phyloP scores from a whole-genome alignment of 2,113 vertebrate genomes.

The Peromyscus maniculatus region DNA sequence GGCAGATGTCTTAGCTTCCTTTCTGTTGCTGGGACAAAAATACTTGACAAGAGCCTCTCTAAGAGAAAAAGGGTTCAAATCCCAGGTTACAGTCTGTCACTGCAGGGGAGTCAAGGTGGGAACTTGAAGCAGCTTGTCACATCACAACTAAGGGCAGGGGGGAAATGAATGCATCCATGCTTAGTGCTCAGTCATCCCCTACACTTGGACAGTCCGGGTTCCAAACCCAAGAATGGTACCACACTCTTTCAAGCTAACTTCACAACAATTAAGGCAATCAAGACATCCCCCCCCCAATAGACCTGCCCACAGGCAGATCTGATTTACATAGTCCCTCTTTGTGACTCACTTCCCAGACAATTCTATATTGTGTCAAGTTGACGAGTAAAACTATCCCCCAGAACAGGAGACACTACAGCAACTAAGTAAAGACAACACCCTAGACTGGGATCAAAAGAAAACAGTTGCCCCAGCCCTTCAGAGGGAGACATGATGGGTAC shows the following conservation, averaged over 20 bases:
- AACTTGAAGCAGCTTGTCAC: neutral
- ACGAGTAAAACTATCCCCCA: neutral
- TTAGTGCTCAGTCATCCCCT: neutral
- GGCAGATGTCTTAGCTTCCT: neutral
- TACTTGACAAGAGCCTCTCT: neutral
- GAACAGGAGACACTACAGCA: neutral
- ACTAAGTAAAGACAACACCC: neutral
- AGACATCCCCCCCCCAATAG: neutral
- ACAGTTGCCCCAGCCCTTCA: neutral
- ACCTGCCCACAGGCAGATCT: neutral
- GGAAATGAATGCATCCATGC: neutral
- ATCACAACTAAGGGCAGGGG: no score
- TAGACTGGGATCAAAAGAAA: neutral
- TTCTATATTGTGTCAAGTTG: neutral
- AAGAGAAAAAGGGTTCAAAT: no score
- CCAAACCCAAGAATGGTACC: neutral
- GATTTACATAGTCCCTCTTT: no score
- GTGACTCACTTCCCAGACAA: neutral
- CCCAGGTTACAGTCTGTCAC: neutral
- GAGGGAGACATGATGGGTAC: neutral
- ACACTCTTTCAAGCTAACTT: neutral
- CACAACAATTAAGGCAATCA: neutral
- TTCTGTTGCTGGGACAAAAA: neutral
- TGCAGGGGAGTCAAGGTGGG: no score
- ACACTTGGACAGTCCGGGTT: no score